These are phyloP conservation scores for Philypnodon macrostomus DNA, from an alignment of 2,797 vertebrate species.

Conservation along the genomic window DNA sequence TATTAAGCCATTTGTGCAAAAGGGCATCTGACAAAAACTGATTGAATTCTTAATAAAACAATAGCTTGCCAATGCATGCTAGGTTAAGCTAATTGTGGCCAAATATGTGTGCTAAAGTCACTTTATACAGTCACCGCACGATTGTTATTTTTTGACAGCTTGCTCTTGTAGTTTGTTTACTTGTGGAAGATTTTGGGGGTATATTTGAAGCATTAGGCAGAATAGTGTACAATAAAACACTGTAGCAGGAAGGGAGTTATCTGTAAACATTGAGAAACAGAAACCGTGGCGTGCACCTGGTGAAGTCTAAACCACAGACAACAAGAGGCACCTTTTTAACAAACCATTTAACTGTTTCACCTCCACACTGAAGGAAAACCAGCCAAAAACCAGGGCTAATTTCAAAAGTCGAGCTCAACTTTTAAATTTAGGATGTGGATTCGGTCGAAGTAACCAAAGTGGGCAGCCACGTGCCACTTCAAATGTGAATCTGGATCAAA, in stretches of 20 bases:
- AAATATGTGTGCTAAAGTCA: too few species aligned
- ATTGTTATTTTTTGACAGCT: too few species aligned
- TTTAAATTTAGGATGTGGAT: slow-evolving; percentile 35
- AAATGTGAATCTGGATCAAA: background rate
- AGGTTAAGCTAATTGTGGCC: too few species aligned
- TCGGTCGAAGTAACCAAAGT: slow-evolving; percentile 33
- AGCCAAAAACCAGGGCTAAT: slow-evolving; percentile 16
- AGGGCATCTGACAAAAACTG: too few species aligned
- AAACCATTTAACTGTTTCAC: slow-evolving; percentile 73
- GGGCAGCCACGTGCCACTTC: slow-evolving; percentile 16
- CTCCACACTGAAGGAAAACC: slow-evolving; percentile 47
- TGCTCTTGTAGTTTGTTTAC: too few species aligned
- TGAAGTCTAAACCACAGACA: slow-evolving; percentile 67
- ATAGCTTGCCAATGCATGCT: too few species aligned
- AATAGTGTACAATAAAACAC: slow-evolving; percentile 14
- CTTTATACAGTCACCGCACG: too few species aligned
- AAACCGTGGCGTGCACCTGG: slow-evolving; percentile 87
- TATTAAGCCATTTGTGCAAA: too few species aligned
- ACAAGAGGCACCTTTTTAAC: slow-evolving; percentile 37
- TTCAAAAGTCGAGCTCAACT: slow-evolving; percentile 13
- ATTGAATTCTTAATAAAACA: too few species aligned
- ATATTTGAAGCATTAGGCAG: too few species aligned
- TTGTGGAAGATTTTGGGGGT: too few species aligned
- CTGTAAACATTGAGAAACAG: slow-evolving; percentile 82
- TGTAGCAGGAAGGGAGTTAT: slow-evolving; percentile 75